A percentile compares a stretch with the other conserved stretches of the same genome.
phyloP scores from a whole-genome alignment of 1,140 invertebrate species.

The Philotrypesis tridentata region DNA sequence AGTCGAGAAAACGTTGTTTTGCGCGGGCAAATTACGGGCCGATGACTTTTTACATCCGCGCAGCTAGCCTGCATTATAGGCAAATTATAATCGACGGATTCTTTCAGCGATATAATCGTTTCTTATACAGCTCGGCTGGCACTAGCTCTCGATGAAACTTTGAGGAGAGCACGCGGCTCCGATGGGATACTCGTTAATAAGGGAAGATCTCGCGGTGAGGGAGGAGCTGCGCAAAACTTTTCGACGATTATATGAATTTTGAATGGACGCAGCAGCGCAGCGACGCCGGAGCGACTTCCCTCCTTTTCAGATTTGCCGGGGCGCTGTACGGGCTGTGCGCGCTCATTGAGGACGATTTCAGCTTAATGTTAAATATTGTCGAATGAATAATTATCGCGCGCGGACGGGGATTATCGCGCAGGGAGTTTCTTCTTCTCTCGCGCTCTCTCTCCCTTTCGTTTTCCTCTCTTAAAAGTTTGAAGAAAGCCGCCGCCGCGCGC shows the following conservation, averaged over 20 bases:
- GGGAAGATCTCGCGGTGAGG: not conserved
- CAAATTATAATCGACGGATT: not conserved
- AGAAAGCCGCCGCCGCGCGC: not conserved
- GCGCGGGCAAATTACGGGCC: not conserved
- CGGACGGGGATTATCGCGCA: not conserved
- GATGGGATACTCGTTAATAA: slow-evolving; percentile 28
- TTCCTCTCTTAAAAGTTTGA: not conserved
- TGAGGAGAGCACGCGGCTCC: not conserved
- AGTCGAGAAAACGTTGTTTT: not conserved
- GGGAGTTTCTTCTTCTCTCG: not conserved
- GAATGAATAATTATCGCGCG: slow-evolving; percentile 18
- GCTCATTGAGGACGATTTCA: not conserved
- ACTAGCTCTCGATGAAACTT: not conserved
- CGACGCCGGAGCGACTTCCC: not conserved
- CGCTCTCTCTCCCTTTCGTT: not conserved
- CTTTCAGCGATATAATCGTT: not conserved
- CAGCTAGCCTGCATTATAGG: no score
- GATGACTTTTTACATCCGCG: not conserved
- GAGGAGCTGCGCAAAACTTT: not conserved
- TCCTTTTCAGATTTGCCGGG: slow-evolving; percentile 27
- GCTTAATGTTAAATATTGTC: slow-evolving; percentile 27
- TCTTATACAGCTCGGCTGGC: not conserved
- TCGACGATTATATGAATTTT: slow-evolving; percentile 37
- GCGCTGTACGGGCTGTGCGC: slow-evolving; percentile 4
- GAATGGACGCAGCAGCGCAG: not conserved